These are phyloP conservation scores for Halocynthia roretzi DNA, from an alignment of 23 tunicate genomes.

Conservation along the genomic window DNA sequence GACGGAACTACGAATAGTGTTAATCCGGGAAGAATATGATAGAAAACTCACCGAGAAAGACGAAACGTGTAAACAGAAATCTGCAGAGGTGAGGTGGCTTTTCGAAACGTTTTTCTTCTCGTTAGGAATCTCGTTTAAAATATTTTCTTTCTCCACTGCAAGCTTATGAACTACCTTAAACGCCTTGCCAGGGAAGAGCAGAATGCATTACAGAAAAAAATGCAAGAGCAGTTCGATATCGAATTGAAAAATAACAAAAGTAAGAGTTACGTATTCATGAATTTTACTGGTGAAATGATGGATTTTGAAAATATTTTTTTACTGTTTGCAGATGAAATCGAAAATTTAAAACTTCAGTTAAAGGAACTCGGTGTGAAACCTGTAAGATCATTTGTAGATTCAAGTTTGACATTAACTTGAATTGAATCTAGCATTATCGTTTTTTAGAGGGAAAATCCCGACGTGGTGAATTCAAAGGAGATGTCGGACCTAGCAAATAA, in stretches of 20 bases:
- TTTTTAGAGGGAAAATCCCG: too few relatives aligned
- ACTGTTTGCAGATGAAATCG: not conserved
- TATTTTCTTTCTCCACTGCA: not conserved
- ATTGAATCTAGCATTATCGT: too few relatives aligned
- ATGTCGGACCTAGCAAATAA: too few relatives aligned
- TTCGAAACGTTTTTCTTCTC: not conserved
- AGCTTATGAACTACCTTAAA: conserved; percentile 4
- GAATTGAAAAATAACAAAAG: not conserved
- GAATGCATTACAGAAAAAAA: not conserved
- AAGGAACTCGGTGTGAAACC: not conserved
- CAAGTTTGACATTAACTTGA: too few relatives aligned
- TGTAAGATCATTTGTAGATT: too few relatives aligned
- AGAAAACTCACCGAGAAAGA: conserved; percentile 26
- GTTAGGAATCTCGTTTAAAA: not conserved
- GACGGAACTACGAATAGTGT: conserved; percentile 28
- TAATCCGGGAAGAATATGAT: conserved; percentile 44
- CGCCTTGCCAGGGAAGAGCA: not conserved
- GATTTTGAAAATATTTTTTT: not conserved
- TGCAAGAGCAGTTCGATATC: not conserved
- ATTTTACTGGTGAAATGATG: not conserved
- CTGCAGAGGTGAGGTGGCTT: not conserved
- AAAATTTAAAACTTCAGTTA: not conserved
- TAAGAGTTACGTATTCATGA: not conserved
- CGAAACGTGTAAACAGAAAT: conserved; percentile 12
- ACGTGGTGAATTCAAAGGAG: too few relatives aligned